phyloP scores from a whole-genome alignment of 2,113 vertebrate genomes.

The Carassius gibelio region DNA sequence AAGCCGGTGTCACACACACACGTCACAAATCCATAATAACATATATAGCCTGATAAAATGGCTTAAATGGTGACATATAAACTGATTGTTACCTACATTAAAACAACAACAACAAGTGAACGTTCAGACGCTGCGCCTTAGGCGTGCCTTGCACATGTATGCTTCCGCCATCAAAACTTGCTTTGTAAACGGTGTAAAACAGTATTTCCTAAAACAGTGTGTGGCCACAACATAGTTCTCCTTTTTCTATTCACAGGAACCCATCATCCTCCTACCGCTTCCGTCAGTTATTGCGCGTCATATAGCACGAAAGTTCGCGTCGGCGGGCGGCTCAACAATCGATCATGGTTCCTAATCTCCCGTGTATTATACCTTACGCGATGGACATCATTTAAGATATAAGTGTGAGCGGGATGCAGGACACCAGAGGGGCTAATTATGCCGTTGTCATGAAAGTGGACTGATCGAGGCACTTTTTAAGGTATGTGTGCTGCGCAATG shows the following conservation, averaged over 20 bases:
- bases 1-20: not conserved
- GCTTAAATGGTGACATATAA: not conserved
- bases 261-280: conserved; percentile 53
- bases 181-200: not conserved
- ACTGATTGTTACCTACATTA: not conserved
- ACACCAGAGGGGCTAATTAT: not conserved
- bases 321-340: conserved; percentile 53
- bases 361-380: not conserved
- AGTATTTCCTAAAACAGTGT: not conserved
- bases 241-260: not conserved
- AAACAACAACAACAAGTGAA: not conserved
- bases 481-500: conserved; percentile 17
- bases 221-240: not conserved
- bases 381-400: not conserved
- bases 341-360: not conserved
- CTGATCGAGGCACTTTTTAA: conserved; percentile 6
- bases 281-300: conserved; percentile 55
- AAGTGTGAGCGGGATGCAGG: not conserved
- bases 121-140: not conserved
- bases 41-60: not conserved
- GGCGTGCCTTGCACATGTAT: not conserved
- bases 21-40: not conserved
- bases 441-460: conserved; percentile 5
- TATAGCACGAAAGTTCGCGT: conserved; percentile 51
- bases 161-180: not conserved